Conservation (phyloP, 2,888 invertebrate genomes). For the Malachius bipustulatus region DNA sequence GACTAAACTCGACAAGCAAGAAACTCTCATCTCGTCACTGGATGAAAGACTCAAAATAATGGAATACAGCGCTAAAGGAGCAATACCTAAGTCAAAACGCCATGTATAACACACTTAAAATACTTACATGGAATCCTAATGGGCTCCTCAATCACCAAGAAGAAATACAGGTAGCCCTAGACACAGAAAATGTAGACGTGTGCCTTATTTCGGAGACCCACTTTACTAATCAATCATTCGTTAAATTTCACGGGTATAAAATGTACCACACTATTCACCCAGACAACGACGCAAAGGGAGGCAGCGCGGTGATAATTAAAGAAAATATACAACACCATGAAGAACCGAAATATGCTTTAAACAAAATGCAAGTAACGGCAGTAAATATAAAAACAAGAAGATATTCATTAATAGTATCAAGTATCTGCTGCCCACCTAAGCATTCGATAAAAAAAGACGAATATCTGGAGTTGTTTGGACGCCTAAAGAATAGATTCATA, state of each 20-base stretch:
- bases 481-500: too few relatives aligned
- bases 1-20: too few relatives aligned
- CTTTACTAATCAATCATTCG: slow-evolving; percentile 16
- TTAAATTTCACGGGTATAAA: too few relatives aligned
- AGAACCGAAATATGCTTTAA: slow-evolving; percentile 17
- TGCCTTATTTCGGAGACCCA: slow-evolving; percentile 17
- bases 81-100: slow-evolving; percentile 13
- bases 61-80: slow-evolving; percentile 15
- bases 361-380: too few relatives aligned
- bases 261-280: too few relatives aligned
- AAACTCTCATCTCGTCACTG: too few relatives aligned
- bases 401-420: slow-evolving; percentile 10
- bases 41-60: slow-evolving; percentile 13
- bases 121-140: slow-evolving; percentile 17
- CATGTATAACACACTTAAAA: slow-evolving; percentile 14
- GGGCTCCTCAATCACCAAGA: slow-evolving; percentile 18
- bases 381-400: slow-evolving; percentile 12
- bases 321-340: too few relatives aligned
- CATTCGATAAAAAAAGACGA: slow-evolving; percentile 14
- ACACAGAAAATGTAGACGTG: slow-evolving; percentile 17
- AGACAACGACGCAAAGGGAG: too few relatives aligned
- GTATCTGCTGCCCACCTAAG: slow-evolving; percentile 14
- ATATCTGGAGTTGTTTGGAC: too few relatives aligned
- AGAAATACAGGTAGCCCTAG: slow-evolving; percentile 16
- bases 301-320: too few relatives aligned